A percentile compares a stretch with the other conserved stretches of the same genome.
phyloP scores from a whole-genome alignment of 2,888 invertebrate genomes.

The Dioctria linearis region DNA sequence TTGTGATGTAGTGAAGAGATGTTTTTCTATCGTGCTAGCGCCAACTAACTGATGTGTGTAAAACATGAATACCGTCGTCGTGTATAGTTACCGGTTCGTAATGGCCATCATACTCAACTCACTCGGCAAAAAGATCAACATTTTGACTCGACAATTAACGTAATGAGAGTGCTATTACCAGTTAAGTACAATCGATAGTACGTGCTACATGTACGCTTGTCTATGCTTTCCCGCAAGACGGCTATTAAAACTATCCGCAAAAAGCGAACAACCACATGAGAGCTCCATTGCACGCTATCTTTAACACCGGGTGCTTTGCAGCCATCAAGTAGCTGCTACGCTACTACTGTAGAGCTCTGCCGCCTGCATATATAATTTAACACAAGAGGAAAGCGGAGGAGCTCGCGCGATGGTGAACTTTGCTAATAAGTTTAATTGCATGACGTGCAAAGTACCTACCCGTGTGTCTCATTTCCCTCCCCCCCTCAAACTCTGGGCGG shows the following conservation, averaged over 20 bases:
- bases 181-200: slow-evolving; percentile 40
- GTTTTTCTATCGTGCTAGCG: slow-evolving; percentile 25
- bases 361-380: slow-evolving; percentile 21
- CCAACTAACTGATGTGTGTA: neutral
- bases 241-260: slow-evolving; percentile 32
- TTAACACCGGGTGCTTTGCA: neutral
- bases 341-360: neutral
- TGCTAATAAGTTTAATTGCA: slow-evolving; percentile 50
- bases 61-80: slow-evolving; percentile 32
- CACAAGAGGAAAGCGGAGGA: neutral
- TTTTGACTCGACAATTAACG: slow-evolving; percentile 51
- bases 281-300: slow-evolving; percentile 23
- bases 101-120: slow-evolving; percentile 15
- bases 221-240: slow-evolving; percentile 3
- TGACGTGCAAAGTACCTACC: slow-evolving; percentile 11
- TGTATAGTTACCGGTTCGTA: slow-evolving; percentile 39
- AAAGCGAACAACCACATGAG: slow-evolving; percentile 6
- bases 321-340: slow-evolving; percentile 15
- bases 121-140: slow-evolving; percentile 35
- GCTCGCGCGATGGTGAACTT: slow-evolving; percentile 17
- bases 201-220: slow-evolving; percentile 29
- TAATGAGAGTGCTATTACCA: slow-evolving; percentile 45
- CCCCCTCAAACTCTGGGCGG: no score
- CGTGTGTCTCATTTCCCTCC: neutral
- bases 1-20: neutral